Evolutionary conservation across 1,140 invertebrate genomes (phyloP), one percentile per base, ranked within the genome.

Genomic region (Pseudomyrmex flavicornis): DNA sequence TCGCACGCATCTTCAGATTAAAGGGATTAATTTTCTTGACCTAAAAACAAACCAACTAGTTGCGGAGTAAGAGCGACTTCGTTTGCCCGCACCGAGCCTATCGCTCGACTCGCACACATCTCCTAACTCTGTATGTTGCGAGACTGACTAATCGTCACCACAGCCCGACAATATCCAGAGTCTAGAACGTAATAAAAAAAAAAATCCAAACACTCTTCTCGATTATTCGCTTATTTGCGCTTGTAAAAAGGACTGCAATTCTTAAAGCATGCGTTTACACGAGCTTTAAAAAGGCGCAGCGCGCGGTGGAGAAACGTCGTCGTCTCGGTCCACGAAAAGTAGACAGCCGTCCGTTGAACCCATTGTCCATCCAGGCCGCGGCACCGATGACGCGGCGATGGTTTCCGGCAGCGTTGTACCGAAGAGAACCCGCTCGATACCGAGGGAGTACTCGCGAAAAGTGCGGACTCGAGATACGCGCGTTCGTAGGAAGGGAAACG

Each of bases 391-490:
- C 86, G 79, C 83, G 66, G 61, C 76, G 72, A 88, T 63, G 83
- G 84, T 80, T 58, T 48, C 79, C 84, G 73, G 54, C 80, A 66
- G 50, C 86, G 62, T 83, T 83, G 61, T 50, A 69, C 61, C n/a
- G 15, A 35, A 66, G 26, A 65, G 46, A 66, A 17, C 74, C 44
- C 73, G 79, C 85, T 88, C 87, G 86, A 88, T 79, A 65, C 58
- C 66, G 69, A 50, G 61, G 77, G 84, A 89, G 85, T 89, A 85
- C 73, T 83, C 62, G 63, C 56, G 87, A 85, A 88, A 88, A 88
- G 86, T 82, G 84, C 66, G 74, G 77, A 77, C 58, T 62, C 75
- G 76, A 85, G 77, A 88, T 88, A 83, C 76, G 72, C 82, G 73
- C 79, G 72, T 74, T 68, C 86, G 61, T 80, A 70, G 85, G 61